Conservation (phyloP, 1,140 invertebrate genomes). For the Drosophila cardini region DNA sequence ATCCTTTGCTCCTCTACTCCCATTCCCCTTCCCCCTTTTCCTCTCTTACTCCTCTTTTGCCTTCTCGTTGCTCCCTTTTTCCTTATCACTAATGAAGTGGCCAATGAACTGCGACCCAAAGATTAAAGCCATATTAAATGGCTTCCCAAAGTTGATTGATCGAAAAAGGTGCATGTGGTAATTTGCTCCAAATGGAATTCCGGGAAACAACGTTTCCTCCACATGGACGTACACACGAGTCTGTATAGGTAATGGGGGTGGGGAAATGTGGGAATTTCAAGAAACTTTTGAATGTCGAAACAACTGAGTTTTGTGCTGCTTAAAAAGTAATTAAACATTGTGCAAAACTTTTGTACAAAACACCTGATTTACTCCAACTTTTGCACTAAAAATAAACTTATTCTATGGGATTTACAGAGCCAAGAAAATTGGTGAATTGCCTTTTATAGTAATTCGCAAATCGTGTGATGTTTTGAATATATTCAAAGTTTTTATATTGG, state of each 20-base stretch:
- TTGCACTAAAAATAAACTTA: neutral
- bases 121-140: constrained; percentile 82
- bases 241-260: neutral
- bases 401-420: neutral
- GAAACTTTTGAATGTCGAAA: constrained; percentile 3
- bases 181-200: constrained; percentile 30
- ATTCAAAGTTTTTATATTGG: too few relatives aligned
- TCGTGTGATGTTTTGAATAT: too few relatives aligned
- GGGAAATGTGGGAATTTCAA: neutral
- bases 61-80: neutral
- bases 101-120: constrained; percentile 78
- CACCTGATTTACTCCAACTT: constrained; percentile 8
- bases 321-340: constrained; percentile 23
- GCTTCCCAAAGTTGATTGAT: constrained; percentile 74
- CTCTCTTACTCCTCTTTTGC: neutral
- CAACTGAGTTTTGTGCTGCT: neutral
- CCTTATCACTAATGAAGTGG: constrained; percentile 82
- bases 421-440: neutral
- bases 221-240: neutral
- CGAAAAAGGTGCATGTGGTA: constrained; percentile 67
- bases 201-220: neutral
- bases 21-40: neutral
- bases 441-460: neutral
- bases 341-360: constrained; percentile 10
- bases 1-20: constrained; percentile 51